Percentiles rank a stretch among this genome's conserved stretches.
These are phyloP conservation scores for Oryctes rhinoceros DNA, from an alignment of 1,140 invertebrate genomes.

Conservation along the genomic window DNA sequence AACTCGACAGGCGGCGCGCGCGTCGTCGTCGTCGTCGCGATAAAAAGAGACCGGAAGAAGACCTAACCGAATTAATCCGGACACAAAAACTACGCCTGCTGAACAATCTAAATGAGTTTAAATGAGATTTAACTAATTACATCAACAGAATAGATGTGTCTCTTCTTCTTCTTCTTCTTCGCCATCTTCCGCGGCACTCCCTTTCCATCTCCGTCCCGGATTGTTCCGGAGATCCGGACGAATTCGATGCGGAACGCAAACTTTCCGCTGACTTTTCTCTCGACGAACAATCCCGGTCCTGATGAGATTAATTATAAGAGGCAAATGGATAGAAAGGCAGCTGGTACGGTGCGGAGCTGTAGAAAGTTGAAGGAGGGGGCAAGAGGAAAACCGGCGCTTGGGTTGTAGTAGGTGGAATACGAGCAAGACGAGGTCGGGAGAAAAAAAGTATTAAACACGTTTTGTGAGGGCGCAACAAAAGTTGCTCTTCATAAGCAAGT, in stretches of 20 bases:
- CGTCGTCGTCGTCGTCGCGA: background rate
- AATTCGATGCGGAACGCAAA: background rate
- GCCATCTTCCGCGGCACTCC: too few relatives aligned
- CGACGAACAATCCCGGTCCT: constrained; percentile 24
- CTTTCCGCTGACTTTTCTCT: constrained; percentile 34
- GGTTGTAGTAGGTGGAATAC: background rate
- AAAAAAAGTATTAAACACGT: constrained; percentile 33
- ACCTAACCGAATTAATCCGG: constrained; percentile 32
- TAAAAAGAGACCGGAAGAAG: background rate
- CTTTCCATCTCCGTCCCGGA: background rate
- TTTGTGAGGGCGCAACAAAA: background rate
- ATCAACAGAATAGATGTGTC: constrained; percentile 30
- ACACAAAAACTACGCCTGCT: constrained; percentile 34
- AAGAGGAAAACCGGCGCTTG: background rate
- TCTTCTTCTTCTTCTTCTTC: background rate
- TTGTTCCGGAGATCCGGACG: constrained; percentile 13
- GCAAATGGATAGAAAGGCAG: constrained; percentile 31
- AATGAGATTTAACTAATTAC: constrained; percentile 38
- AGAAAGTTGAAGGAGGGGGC: background rate
- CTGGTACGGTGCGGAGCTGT: background rate
- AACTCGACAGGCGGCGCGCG: constrained; percentile 4
- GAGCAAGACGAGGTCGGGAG: background rate
- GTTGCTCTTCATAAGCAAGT: background rate
- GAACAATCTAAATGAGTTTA: constrained; percentile 37
- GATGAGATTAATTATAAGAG: constrained; percentile 37